Evolutionary conservation across 1,140 invertebrate species (phyloP).

Genomic region (Cephus cinctus): DNA sequence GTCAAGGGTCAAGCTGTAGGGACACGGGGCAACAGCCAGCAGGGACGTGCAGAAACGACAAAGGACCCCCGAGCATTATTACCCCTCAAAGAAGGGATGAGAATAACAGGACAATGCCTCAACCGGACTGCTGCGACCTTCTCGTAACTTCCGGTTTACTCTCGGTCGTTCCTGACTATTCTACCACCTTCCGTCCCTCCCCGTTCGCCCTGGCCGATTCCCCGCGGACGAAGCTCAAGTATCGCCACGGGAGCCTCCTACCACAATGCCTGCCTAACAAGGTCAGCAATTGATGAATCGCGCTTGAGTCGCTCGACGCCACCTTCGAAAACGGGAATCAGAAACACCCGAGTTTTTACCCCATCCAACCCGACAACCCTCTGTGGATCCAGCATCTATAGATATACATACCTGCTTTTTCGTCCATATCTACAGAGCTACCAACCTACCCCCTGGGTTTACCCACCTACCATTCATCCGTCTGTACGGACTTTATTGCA

Average conservation of each 20-base stretch:
- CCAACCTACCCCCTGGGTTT: no score
- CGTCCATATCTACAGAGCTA: no score
- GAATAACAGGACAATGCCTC: constrained; percentile 42
- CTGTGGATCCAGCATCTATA: no score
- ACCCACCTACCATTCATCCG: no score
- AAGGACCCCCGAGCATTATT: constrained; percentile 38
- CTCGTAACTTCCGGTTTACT: constrained; percentile 10
- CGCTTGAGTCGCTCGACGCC: no score
- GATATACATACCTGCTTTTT: no score
- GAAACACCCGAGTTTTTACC: no score
- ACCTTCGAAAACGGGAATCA: no score
- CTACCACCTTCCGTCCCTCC: constrained; percentile 14
- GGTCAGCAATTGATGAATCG: constrained; percentile 45
- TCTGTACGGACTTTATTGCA: no score
- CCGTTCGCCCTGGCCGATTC: constrained; percentile 11
- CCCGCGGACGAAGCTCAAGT: constrained; percentile 23
- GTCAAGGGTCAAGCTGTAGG: background rate
- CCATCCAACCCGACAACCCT: no score
- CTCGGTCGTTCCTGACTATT: constrained; percentile 7
- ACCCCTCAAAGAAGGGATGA: no score
- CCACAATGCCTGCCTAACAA: constrained; percentile 41
- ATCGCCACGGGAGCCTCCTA: constrained; percentile 29
- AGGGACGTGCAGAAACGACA: constrained; percentile 34
- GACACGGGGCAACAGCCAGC: constrained; percentile 6
- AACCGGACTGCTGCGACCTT: constrained; percentile 17